phyloP scores from a whole-genome alignment of 1,140 invertebrate genomes.

The Drosophila pandora region DNA sequence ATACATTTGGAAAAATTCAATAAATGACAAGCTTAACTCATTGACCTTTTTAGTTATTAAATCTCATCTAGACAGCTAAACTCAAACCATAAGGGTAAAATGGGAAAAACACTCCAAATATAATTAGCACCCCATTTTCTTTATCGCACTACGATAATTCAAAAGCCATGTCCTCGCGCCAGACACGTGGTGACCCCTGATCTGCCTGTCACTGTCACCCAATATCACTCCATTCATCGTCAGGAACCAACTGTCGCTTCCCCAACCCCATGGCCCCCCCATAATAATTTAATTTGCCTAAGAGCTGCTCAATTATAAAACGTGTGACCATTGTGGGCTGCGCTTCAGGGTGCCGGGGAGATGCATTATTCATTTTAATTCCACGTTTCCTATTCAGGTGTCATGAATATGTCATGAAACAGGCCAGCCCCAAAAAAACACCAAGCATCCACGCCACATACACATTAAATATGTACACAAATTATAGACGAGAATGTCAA shows the following conservation, averaged over 20 bases:
- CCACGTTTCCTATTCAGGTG: slow-evolving; percentile 29
- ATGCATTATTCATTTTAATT: slow-evolving; percentile 64
- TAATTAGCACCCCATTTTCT: neutral
- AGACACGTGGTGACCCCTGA: slow-evolving; percentile 9
- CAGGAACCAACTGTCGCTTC: slow-evolving; percentile 26
- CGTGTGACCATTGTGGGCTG: slow-evolving; percentile 18
- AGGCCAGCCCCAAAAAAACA: neutral
- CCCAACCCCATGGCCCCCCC: neutral
- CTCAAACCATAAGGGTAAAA: neutral
- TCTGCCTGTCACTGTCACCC: slow-evolving; percentile 5
- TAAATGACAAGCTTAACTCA: too few species aligned
- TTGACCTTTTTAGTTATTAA: too few species aligned
- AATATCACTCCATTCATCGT: neutral
- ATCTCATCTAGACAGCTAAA: neutral
- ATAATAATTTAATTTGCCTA: slow-evolving; percentile 56
- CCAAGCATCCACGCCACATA: slow-evolving; percentile 17
- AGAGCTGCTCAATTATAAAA: slow-evolving; percentile 69
- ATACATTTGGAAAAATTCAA: too few species aligned
- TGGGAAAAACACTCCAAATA: neutral
- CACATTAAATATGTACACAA: slow-evolving; percentile 46
- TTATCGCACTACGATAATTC: slow-evolving; percentile 1
- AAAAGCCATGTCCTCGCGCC: neutral
- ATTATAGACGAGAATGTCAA: slow-evolving; percentile 48
- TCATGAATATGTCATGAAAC: slow-evolving; percentile 46
- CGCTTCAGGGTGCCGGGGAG: slow-evolving; percentile 18